Conservation (phyloP, 1,140 invertebrate species). For the Aphaenogaster rudis region DNA sequence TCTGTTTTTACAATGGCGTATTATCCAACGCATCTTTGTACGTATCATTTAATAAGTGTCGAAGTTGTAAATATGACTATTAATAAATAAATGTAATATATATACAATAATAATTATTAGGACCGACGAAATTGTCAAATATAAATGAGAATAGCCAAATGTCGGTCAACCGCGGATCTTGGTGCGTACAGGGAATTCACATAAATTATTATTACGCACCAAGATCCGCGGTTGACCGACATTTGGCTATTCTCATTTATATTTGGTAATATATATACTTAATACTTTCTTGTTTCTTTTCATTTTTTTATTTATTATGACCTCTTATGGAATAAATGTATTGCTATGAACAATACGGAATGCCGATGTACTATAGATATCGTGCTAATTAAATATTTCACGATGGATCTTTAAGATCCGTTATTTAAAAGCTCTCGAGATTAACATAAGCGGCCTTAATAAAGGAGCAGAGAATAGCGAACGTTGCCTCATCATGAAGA, state of each 20-base stretch:
- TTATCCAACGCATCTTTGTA: background rate
- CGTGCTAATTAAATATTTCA: constrained; percentile 8
- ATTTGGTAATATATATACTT: background rate
- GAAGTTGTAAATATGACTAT: background rate
- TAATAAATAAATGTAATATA: background rate
- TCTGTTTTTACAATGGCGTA: background rate
- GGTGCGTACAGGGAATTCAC: no score
- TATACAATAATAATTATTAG: no score
- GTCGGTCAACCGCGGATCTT: no score
- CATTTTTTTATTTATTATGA: background rate
- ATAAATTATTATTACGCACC: no score
- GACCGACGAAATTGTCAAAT: no score
- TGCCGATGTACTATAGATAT: background rate
- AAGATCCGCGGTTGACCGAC: no score
- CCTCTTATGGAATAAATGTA: background rate
- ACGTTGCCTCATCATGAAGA: constrained; percentile 24
- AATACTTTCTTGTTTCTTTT: background rate
- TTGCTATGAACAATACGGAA: background rate
- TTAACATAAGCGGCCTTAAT: background rate
- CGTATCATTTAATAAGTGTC: background rate
- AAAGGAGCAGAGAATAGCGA: background rate
- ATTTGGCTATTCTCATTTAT: no score
- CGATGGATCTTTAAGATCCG: background rate
- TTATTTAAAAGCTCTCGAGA: constrained; percentile 19
- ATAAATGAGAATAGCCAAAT: no score